Percentiles rank a stretch among this genome's conserved stretches.
These are phyloP conservation scores for Taphrorychus bicolor DNA, from an alignment of 2,888 invertebrate genomes.

Conservation along the genomic window DNA sequence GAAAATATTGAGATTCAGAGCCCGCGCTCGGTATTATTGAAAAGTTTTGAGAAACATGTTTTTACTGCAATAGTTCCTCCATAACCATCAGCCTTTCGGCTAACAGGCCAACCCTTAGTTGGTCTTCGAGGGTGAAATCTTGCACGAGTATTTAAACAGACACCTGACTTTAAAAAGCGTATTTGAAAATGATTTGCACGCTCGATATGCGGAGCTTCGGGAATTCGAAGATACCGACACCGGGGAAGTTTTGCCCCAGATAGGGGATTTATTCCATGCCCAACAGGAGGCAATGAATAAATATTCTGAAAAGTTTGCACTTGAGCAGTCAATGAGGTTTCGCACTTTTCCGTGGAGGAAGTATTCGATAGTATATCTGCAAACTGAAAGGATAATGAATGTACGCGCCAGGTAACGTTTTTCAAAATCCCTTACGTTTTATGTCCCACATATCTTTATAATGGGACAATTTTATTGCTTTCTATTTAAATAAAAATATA, in stretches of 20 bases:
- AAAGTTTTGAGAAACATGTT: constrained; percentile 2
- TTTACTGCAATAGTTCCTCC: not conserved
- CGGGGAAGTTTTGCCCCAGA: constrained; percentile 16
- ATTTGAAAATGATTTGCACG: constrained; percentile 23
- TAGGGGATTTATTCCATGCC: constrained; percentile 16
- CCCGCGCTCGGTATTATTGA: constrained; percentile 1
- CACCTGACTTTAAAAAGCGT: constrained; percentile 18
- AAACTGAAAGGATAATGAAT: not conserved
- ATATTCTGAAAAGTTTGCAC: constrained; percentile 19
- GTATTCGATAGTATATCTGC: not conserved
- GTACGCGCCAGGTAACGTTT: not conserved
- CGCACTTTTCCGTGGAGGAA: not conserved
- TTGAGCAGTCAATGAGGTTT: not conserved
- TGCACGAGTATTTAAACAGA: constrained; percentile 23
- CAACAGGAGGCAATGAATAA: constrained; percentile 24
- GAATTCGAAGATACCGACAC: constrained; percentile 16
- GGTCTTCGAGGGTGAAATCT: constrained; percentile 1
- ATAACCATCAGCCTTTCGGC: not conserved
- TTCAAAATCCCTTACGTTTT: not conserved
- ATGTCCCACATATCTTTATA: too few relatives aligned
- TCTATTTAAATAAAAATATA: not conserved
- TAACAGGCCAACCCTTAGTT: too few relatives aligned
- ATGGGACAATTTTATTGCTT: not conserved
- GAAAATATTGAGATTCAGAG: constrained; percentile 5
- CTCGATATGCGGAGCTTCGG: constrained; percentile 20